phyloP scores from a whole-genome alignment of 2,888 invertebrate genomes.

The Leptura quadrifasciata region DNA sequence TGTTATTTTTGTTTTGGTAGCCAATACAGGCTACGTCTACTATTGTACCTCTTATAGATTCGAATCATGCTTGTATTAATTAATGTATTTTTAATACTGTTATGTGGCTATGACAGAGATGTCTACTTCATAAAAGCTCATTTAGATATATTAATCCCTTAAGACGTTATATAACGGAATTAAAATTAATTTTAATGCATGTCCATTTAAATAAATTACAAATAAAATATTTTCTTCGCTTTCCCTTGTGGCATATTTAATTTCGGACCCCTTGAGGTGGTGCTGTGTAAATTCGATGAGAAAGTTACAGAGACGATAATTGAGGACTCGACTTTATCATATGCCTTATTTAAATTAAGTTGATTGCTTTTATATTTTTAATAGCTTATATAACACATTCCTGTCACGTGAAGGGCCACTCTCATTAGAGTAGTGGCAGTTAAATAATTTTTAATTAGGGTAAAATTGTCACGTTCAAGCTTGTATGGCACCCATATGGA shows the following conservation, averaged over 20 bases:
- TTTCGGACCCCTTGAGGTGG: background rate
- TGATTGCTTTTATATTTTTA: constrained; percentile 2
- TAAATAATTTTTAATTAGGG: no score
- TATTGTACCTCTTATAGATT: background rate
- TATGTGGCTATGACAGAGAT: background rate
- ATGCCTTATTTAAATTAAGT: background rate
- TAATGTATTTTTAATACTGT: background rate
- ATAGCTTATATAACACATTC: constrained; percentile 1
- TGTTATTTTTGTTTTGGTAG: no score
- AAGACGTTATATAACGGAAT: constrained; percentile 3
- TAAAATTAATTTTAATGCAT: background rate
- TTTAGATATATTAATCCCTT: constrained; percentile 1
- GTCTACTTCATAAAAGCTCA: background rate
- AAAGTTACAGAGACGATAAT: background rate
- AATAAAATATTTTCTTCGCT: background rate
- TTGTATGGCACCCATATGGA: no score
- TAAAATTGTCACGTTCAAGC: no score
- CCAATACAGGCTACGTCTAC: background rate
- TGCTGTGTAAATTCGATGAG: constrained; percentile 1
- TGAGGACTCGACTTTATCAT: background rate
- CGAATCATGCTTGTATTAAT: background rate
- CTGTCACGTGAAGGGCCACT: background rate
- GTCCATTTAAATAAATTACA: constrained; percentile 1
- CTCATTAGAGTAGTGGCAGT: background rate
- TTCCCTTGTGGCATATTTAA: constrained; percentile 3